Base-by-base conservation (phyloP, 2,113 vertebrate species). In the Austrofundulus limnaeus region DNA sequence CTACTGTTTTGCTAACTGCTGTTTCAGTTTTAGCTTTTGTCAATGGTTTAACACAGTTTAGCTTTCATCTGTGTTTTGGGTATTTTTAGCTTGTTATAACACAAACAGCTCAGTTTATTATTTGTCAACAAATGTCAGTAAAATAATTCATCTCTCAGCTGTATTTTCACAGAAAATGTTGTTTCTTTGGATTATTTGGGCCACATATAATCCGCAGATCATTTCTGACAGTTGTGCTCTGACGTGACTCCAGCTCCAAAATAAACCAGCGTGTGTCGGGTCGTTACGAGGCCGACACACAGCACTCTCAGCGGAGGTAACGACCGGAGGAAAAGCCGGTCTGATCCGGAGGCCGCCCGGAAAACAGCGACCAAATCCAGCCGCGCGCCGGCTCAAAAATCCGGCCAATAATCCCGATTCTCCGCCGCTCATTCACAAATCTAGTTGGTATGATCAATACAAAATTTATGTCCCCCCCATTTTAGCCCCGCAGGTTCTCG, bases 401-500 rank as follows among this genome's bases (percentile, higher is more conserved):
- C 41, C 73, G 5, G 28, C 46, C 38, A 21, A 34, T 47, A 28
- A 41, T 46, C 34, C 11, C 11, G 9, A 53, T 21, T 34, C 12
- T 4, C 0, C 16, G 1, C 63, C 28, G 51, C 34, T 59, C 23
- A 24, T 70, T 62, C 52, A 45, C 9, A 74, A 69, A 69, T 51
- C 1, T 2, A 72, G 37, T 49, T 80, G 70, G 66, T 78, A 78
- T 75, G 70, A 82, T 83, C 66, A 64, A 72, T 80, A 72, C 69
- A 66, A 54, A 43, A 63, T 59, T 21, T 6, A 65, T 57, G 69
- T 68, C 86, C 90, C 91, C 92, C 92, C 86, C 80, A 82, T 75
- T 81, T 86, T 85, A 90, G 92, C 89, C 92, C 91, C 80, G 75
- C 87, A 92, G 86, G 89, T 93, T 92, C 81, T 77, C 86, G 0